phyloP scores from a whole-genome alignment of 2,888 invertebrate genomes.

The Epinotia nisella region DNA sequence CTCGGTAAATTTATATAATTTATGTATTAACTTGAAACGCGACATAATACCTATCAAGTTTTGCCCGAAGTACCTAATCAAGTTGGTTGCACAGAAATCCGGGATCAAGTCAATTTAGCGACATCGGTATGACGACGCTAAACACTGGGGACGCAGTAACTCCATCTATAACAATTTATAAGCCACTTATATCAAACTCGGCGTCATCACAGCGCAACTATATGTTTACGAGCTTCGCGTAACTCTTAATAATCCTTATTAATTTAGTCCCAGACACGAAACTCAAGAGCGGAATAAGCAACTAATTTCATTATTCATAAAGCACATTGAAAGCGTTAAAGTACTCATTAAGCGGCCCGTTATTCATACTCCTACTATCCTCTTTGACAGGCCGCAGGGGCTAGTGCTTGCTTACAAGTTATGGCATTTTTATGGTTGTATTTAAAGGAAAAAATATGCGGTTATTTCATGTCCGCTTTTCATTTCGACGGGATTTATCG shows the following conservation, averaged over 20 bases:
- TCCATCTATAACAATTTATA: constrained; percentile 30
- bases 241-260: constrained; percentile 78
- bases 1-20: too few relatives aligned
- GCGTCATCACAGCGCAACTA: constrained; percentile 22
- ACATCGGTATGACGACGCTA: constrained; percentile 3
- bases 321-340: constrained; percentile 83
- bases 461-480: constrained; percentile 78
- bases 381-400: constrained; percentile 74
- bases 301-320: constrained; percentile 85
- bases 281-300: constrained; percentile 80
- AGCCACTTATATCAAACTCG: constrained; percentile 30
- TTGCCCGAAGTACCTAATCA: not conserved
- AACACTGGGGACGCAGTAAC: constrained; percentile 26
- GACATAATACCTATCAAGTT: not conserved
- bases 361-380: constrained; percentile 81
- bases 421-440: constrained; percentile 78
- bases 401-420: constrained; percentile 77
- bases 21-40: not conserved
- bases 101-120: constrained; percentile 21
- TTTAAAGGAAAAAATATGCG: constrained; percentile 78
- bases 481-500: constrained; percentile 78
- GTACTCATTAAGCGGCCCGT: constrained; percentile 80
- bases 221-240: constrained; percentile 68
- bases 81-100: constrained; percentile 1
- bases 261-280: constrained; percentile 70